These are phyloP conservation scores for Chrysemys picta DNA, from an alignment of 2,113 vertebrate species.

Conservation along the genomic window DNA sequence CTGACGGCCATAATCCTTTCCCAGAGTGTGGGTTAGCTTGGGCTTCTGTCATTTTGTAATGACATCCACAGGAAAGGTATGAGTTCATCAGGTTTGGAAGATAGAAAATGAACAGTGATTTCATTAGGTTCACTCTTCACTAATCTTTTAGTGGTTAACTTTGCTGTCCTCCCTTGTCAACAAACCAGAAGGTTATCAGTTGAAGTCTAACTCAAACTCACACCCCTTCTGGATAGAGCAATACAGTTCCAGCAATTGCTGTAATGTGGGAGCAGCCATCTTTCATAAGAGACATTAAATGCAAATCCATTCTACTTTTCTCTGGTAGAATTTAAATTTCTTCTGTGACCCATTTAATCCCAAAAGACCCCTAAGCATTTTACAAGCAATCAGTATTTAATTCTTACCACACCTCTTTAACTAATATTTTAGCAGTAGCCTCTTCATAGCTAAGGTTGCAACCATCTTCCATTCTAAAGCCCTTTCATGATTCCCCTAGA, in stretches of 20 bases:
- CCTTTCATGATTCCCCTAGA: neutral
- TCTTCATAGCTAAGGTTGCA: neutral
- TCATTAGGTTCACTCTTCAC: neutral
- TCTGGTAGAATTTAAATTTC: neutral
- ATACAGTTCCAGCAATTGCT: neutral
- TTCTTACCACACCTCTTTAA: neutral
- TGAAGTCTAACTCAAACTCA: neutral
- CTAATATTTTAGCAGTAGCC: neutral
- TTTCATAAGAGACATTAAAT: neutral
- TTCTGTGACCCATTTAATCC: neutral
- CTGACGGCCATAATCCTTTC: neutral
- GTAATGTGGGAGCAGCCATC: neutral
- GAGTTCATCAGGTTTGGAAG: neutral
- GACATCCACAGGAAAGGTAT: neutral
- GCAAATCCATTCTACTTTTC: neutral
- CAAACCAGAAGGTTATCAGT: neutral
- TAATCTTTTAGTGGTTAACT: neutral
- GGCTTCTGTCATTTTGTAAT: neutral
- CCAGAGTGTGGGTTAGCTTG: neutral
- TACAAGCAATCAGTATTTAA: neutral
- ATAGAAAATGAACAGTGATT: neutral
- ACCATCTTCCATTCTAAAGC: neutral
- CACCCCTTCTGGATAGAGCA: neutral
- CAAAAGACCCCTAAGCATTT: neutral
- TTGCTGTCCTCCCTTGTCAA: neutral